These are phyloP conservation scores for Platyura marginata DNA, from an alignment of 1,140 invertebrate genomes.

Conservation along the genomic window DNA sequence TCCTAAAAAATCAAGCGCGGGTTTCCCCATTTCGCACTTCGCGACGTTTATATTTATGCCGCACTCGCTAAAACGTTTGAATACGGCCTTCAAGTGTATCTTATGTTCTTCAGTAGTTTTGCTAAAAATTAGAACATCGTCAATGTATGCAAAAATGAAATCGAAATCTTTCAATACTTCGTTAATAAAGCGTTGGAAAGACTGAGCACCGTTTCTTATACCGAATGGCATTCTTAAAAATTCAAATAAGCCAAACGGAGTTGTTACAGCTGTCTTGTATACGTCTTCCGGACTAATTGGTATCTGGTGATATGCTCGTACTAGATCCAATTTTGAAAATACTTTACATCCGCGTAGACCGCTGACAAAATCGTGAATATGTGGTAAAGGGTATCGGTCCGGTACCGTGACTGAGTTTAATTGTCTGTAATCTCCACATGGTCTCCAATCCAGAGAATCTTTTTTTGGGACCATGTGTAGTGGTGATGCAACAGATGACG, in stretches of 20 bases:
- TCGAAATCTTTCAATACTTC: conserved; percentile 18
- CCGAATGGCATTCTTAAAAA: conserved; percentile 14
- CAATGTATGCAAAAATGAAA: conserved; percentile 17
- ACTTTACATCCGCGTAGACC: conserved; percentile 13
- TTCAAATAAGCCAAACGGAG: conserved; percentile 15
- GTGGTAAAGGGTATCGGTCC: conserved; percentile 24
- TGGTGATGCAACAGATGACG: conserved; percentile 13
- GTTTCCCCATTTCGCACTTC: conserved; percentile 13
- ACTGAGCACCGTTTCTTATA: conserved; percentile 12
- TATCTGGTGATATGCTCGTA: conserved; percentile 28
- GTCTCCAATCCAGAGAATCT: conserved; percentile 17
- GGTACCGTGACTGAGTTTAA: conserved; percentile 23
- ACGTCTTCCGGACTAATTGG: conserved; percentile 17
- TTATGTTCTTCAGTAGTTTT: conserved; percentile 12
- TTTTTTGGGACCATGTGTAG: conserved; percentile 25
- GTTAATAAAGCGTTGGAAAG: conserved; percentile 30
- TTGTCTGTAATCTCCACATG: conserved; percentile 27
- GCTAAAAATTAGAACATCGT: conserved; percentile 31
- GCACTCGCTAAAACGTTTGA: conserved; percentile 8
- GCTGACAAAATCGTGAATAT: conserved; percentile 17
- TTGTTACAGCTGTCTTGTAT: conserved; percentile 20
- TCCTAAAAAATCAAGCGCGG: conserved; percentile 12
- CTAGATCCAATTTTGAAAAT: conserved; percentile 27
- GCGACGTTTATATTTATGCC: conserved; percentile 11
- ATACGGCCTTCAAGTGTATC: conserved; percentile 11